Conservation (phyloP, 2,888 invertebrate genomes). For the Acleris sparsana region DNA sequence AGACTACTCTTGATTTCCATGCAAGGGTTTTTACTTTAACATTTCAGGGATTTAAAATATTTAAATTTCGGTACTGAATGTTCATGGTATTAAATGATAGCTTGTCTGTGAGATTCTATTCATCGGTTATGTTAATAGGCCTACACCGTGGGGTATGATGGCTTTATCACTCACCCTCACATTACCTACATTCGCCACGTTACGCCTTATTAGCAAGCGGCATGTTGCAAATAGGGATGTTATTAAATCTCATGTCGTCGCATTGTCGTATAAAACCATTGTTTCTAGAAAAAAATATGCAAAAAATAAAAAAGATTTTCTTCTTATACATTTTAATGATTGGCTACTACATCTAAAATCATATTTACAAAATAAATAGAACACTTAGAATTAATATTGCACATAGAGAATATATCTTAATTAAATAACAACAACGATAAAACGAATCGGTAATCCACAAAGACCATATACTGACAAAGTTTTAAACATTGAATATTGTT, state of each 20-base stretch:
- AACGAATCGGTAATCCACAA: slow-evolving; percentile 52
- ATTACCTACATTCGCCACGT: slow-evolving; percentile 53
- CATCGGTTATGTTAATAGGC: slow-evolving; percentile 24
- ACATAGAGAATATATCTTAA: slow-evolving; percentile 64
- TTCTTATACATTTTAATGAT: slow-evolving; percentile 58
- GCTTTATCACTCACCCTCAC: slow-evolving; percentile 58
- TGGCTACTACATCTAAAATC: slow-evolving; percentile 55
- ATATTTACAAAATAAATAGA: slow-evolving; percentile 76
- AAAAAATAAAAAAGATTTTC: slow-evolving; percentile 6
- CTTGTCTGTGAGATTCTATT: slow-evolving; percentile 7
- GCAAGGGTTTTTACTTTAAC: no score
- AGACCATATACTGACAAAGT: slow-evolving; percentile 38
- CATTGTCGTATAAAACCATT: not conserved
- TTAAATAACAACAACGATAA: slow-evolving; percentile 73
- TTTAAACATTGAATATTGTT: slow-evolving; percentile 39
- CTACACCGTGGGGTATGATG: slow-evolving; percentile 46
- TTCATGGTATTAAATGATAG: not conserved
- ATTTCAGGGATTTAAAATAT: no score
- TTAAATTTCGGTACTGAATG: no score
- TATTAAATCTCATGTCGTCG: slow-evolving; percentile 34
- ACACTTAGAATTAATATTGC: slow-evolving; percentile 77
- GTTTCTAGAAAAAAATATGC: not conserved
- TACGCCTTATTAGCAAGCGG: slow-evolving; percentile 56
- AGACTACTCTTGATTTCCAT: no score
- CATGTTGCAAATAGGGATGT: slow-evolving; percentile 44